Base-by-base conservation (phyloP, 2,888 invertebrate species). In the Erannis defoliaria region DNA sequence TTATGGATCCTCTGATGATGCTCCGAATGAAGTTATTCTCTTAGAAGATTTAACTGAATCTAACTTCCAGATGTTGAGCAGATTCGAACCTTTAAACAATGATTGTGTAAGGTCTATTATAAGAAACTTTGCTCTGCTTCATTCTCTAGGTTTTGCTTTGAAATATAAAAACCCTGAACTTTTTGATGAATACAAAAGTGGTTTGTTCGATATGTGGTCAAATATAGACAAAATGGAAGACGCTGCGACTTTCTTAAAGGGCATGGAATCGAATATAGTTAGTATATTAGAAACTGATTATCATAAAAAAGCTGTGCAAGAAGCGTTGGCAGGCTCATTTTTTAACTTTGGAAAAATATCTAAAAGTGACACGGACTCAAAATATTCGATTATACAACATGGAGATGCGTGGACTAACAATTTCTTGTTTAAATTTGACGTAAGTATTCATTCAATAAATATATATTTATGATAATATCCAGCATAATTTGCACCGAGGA, bases 351-450 rank as follows among this genome's bases (percentile, higher is more conserved):
- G 37, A 0, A 68, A 69, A 51, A 10, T 78, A 3, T 59, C 74
- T 43, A 66, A 63, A 8, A 40, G 57, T 4, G 71, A 71, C 3
- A 67, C 33, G 26, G 57, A 70, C 5, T 55, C 73, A 3, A 77
- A 75, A 38, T 63, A 74, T 64, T 70, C 70, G 2, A 69, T 81
- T 0, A 73, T 83, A 19, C 70, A 66, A 26, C 82, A 83, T 54
- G 82, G 83, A 33, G 83, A 82, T 40, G 62, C 71, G 26, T 82
- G 82, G 82, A 77, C 73, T 0, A 84, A 82, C 37, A 84, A 84
- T 43, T 68, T 84, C n/a, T 68, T 84, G 70, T 84, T 79, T 55
- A 74, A 71, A 54, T 66, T 73, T 48, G 57, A 77, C 43, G 73
- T 73, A 51, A 71, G 70, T 67, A 58, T 38, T 5, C 9, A 38